phyloP scores from a whole-genome alignment of 35 echinoderm and acorn worm genomes.

The Ophiothrix spiculata region DNA sequence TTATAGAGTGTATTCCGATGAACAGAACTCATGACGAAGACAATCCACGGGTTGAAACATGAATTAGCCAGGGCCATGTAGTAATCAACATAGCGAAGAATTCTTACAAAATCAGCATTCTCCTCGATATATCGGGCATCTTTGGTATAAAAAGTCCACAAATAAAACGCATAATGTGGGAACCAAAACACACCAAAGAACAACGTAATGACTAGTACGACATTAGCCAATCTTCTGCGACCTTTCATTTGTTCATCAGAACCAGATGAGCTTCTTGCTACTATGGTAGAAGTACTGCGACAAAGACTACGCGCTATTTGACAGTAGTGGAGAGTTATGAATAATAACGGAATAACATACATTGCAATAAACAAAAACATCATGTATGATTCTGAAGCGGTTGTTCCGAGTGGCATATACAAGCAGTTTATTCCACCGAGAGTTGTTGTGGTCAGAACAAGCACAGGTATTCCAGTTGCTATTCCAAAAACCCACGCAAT shows the following conservation, averaged over 20 bases:
- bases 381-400: constrained; percentile 46
- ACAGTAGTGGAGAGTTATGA: constrained; percentile 54
- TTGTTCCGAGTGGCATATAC: constrained; percentile 24
- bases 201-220: constrained; percentile 58
- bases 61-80: constrained; percentile 68
- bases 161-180: constrained; percentile 48
- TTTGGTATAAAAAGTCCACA: constrained; percentile 27
- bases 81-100: constrained; percentile 28
- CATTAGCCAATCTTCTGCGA: constrained; percentile 62
- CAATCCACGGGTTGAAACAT: constrained; percentile 73
- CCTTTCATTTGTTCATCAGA: constrained; percentile 54
- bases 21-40: constrained; percentile 74
- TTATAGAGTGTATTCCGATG: constrained; percentile 38
- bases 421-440: constrained; percentile 7
- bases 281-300: constrained; percentile 44
- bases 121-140: constrained; percentile 24
- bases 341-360: constrained; percentile 47
- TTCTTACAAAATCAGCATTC: constrained; percentile 3
- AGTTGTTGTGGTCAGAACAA: constrained; percentile 25
- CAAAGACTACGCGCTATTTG: constrained; percentile 63
- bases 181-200: constrained; percentile 84
- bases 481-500: constrained; percentile 21
- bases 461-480: constrained; percentile 19
- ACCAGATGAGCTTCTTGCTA: constrained; percentile 55
- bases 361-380: constrained; percentile 18